Evolutionary conservation across 1,140 invertebrate species (phyloP).

Genomic region (Drosophila arawakana): DNA sequence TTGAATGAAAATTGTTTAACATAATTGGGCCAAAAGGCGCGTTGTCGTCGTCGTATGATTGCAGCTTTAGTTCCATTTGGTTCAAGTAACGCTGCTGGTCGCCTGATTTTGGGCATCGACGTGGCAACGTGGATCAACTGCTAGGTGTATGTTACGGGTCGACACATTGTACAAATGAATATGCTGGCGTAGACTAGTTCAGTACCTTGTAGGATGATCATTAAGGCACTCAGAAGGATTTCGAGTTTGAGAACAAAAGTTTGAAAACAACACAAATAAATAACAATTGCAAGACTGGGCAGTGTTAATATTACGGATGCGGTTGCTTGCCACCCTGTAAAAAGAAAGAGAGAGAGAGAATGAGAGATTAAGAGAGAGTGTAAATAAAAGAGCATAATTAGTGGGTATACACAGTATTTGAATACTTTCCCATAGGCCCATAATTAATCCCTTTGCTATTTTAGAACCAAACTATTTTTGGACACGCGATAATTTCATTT

Average conservation of each 20-base stretch:
- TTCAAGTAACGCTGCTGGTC: slow-evolving; percentile 32
- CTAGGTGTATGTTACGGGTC: slow-evolving; percentile 86
- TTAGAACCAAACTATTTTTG: no score
- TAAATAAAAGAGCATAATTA: background rate
- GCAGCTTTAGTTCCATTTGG: slow-evolving; percentile 20
- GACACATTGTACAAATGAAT: slow-evolving; percentile 90
- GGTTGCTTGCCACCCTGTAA: slow-evolving; percentile 89
- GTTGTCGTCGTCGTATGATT: slow-evolving; percentile 57
- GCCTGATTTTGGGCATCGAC: slow-evolving; percentile 57
- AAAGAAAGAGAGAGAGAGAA: background rate
- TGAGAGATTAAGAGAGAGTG: background rate
- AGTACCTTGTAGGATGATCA: slow-evolving; percentile 91
- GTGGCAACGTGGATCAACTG: slow-evolving; percentile 76
- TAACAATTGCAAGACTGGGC: slow-evolving; percentile 91
- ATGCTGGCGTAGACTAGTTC: slow-evolving; percentile 91
- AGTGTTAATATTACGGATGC: slow-evolving; percentile 92
- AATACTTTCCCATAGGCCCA: background rate
- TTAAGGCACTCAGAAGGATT: slow-evolving; percentile 93
- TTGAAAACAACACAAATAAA: slow-evolving; percentile 95
- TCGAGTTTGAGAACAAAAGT: slow-evolving; percentile 92
- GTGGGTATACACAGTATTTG: background rate
- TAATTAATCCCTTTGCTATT: background rate
- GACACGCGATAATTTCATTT: no score
- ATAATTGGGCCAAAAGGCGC: slow-evolving; percentile 56
- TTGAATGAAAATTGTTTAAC: slow-evolving; percentile 56